A percentile compares a stretch with the other conserved stretches of the same genome.
phyloP scores from a whole-genome alignment of 2,888 invertebrate species.

The Stictocephala bisonia region DNA sequence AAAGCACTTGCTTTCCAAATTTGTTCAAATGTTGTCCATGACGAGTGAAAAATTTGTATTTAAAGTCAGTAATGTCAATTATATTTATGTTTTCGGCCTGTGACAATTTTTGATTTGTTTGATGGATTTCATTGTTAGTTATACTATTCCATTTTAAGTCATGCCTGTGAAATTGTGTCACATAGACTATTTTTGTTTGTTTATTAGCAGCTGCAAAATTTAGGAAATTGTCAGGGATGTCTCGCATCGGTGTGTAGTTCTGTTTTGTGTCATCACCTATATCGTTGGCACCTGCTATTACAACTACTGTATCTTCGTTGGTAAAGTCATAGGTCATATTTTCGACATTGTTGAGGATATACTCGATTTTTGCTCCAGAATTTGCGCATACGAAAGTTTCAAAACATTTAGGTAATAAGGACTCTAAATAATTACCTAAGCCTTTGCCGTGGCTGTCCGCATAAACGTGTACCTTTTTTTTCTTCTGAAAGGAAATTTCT shows the following conservation, averaged over 20 bases:
- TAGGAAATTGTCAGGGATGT: neutral
- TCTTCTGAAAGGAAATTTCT: no score
- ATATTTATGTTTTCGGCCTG: neutral
- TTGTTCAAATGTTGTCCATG: neutral
- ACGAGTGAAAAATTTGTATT: neutral
- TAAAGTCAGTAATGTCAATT: neutral
- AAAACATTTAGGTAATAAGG: neutral
- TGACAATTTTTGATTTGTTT: neutral
- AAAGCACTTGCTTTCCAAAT: neutral
- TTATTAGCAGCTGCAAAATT: neutral
- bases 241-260: neutral
- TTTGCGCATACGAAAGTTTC: neutral
- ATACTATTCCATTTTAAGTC: neutral
- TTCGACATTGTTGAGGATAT: neutral
- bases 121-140: neutral
- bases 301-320: neutral
- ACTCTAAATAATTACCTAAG: neutral
- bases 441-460: constrained; percentile 4
- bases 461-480: neutral
- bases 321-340: neutral
- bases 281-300: neutral
- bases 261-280: neutral
- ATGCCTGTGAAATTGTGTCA: neutral
- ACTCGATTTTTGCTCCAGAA: neutral
- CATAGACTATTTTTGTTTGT: neutral